phyloP scores from a whole-genome alignment of 2,113 vertebrate species.

The Tachuris rubrigastra region DNA sequence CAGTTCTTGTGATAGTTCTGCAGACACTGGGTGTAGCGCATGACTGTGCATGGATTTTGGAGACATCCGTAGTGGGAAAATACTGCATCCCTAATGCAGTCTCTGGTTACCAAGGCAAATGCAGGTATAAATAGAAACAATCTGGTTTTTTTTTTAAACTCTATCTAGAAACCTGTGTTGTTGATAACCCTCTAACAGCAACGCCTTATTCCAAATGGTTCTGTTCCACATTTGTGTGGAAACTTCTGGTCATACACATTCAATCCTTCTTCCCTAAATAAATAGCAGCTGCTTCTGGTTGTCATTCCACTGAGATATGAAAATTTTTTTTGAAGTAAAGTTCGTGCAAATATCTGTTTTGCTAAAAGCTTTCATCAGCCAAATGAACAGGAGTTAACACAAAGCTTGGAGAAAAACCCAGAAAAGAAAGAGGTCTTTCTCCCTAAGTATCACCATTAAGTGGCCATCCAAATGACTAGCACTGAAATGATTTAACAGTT shows the following conservation, averaged over 20 bases:
- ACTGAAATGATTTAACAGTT: not conserved
- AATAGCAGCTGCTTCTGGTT: slow-evolving; percentile 13
- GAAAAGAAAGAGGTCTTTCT: not conserved
- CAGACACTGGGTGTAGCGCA: not conserved
- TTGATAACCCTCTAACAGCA: not conserved
- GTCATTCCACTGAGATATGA: not conserved
- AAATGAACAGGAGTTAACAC: not conserved
- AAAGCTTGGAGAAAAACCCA: not conserved
- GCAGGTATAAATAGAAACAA: slow-evolving; percentile 16
- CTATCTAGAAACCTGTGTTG: not conserved
- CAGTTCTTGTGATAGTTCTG: not conserved
- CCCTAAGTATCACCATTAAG: not conserved
- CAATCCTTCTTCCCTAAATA: not conserved
- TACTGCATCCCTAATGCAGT: not conserved
- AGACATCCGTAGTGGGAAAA: not conserved
- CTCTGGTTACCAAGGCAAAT: slow-evolving; percentile 60
- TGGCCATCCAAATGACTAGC: not conserved
- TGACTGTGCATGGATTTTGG: not conserved
- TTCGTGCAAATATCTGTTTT: not conserved
- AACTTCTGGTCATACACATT: not conserved
- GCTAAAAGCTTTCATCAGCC: not conserved
- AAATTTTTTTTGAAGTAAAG: not conserved
- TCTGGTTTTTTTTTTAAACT: not conserved
- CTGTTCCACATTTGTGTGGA: not conserved
- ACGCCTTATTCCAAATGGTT: not conserved